These are phyloP conservation scores for Drosophila rhopaloa DNA, from an alignment of 1,140 invertebrate genomes.

Conservation along the genomic window DNA sequence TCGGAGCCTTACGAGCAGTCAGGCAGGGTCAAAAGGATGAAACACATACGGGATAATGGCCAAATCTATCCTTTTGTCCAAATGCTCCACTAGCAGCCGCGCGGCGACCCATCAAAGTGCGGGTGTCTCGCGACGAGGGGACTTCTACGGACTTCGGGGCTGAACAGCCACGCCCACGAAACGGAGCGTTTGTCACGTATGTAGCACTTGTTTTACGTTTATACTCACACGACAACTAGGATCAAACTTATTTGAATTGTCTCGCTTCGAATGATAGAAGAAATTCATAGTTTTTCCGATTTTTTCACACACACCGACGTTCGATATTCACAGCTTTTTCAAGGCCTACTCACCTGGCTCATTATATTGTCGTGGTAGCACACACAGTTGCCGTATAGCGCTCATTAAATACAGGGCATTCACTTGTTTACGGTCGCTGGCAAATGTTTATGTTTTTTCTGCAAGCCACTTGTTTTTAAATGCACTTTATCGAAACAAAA, in stretches of 20 bases:
- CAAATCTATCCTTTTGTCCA: conserved; percentile 46
- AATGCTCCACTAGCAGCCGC: conserved; percentile 31
- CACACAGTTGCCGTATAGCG: conserved; percentile 73
- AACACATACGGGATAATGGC: conserved; percentile 58
- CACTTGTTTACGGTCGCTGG: conserved; percentile 53
- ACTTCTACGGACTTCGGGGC: conserved; percentile 53
- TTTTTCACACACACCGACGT: conserved; percentile 68
- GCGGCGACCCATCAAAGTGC: conserved; percentile 31
- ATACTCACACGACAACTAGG: conserved; percentile 71
- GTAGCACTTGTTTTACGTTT: conserved; percentile 47
- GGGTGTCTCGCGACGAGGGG: conserved; percentile 62
- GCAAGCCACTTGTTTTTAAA: conserved; percentile 75
- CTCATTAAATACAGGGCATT: conserved; percentile 79
- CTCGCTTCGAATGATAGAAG: conserved; percentile 64
- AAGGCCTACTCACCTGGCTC: conserved; percentile 84
- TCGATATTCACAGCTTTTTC: conserved; percentile 80
- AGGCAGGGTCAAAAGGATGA: conserved; percentile 63
- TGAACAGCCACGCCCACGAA: conserved; percentile 73
- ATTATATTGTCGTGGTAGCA: conserved; percentile 83
- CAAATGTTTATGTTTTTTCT: conserved; percentile 67
- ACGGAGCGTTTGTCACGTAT: conserved; percentile 28
- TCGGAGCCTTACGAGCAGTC: conserved; percentile 47
- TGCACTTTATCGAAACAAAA: conserved; percentile 76
- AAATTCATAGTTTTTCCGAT: conserved; percentile 69
- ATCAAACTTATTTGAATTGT: conserved; percentile 59